These are phyloP conservation scores for Gambusia holbrooki DNA, from an alignment of 2,113 vertebrate species.

Conservation along the genomic window DNA sequence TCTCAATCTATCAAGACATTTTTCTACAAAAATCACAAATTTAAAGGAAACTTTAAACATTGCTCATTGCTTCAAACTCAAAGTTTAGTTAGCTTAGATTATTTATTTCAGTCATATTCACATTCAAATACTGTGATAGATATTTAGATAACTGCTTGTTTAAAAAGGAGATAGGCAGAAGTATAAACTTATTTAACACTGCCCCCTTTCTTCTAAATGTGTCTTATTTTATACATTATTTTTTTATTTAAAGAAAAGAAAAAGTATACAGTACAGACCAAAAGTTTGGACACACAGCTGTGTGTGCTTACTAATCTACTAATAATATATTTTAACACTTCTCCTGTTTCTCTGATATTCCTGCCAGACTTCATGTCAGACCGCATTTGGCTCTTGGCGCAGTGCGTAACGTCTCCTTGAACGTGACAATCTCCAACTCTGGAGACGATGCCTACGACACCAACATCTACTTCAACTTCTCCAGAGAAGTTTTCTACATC, in stretches of 20 bases:
- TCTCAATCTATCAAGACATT: not conserved
- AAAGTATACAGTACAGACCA: no score
- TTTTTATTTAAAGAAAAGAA: no score
- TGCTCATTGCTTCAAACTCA: not conserved
- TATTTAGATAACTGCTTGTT: no score
- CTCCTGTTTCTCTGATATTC: slow-evolving; percentile 7
- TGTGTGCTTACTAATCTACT: not conserved
- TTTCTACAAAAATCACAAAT: slow-evolving; percentile 1
- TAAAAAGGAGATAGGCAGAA: no score
- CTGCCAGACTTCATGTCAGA: slow-evolving; percentile 77
- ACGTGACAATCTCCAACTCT: slow-evolving; percentile 90
- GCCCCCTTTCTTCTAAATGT: no score
- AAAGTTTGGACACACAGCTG: no score
- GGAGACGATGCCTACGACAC: slow-evolving; percentile 97
- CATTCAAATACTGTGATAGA: no score
- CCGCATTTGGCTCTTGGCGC: slow-evolving; percentile 92
- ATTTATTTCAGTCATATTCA: no score
- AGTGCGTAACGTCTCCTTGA: slow-evolving; percentile 93
- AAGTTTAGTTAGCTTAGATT: no score
- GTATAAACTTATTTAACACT: no score
- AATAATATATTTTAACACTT: slow-evolving; percentile 16
- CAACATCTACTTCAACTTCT: slow-evolving; percentile 96
- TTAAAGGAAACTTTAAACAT: not conserved
- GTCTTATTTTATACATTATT: no score
- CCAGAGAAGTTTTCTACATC: slow-evolving; percentile 96